Evolutionary conservation across 2,797 vertebrate genomes (phyloP), one percentile per base, ranked within the genome.

Genomic region (Glyptemys insculpta): DNA sequence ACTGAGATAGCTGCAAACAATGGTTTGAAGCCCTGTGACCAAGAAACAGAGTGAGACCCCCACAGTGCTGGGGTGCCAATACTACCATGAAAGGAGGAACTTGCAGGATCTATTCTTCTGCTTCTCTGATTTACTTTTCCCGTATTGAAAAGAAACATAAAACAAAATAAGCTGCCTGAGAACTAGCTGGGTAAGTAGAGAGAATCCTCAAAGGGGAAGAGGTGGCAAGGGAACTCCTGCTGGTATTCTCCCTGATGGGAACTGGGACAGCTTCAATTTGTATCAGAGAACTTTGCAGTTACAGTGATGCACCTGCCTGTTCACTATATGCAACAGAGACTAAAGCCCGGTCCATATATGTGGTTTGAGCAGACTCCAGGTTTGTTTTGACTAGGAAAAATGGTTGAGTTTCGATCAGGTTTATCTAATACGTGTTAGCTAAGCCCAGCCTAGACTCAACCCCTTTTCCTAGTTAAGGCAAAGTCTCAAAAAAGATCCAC

Each of bases 251-350:
- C 41, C 3, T 72, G 19, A 41, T 11, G 21, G 19, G n/a, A 72
- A 23, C 21, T 72, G 68, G 14, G 44, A 14, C 7, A 76, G 44
- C 41, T 47, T 78, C 25, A 49, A 37, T 25, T 68, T n/a, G 34
- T n/a, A 21, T 15, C 16, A 2, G 72, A 54, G 18, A 27, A 1
- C n/a, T 8, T 5, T 3, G 34, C 31, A 41, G 21, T 62, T 21
- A n/a, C 18, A 31, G 41, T 50, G 76, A 74, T 56, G 27, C 27
- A 27, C 23, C 80, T 82, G 44, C 82, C 65, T 74, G 14, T 83
- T 78, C 1, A 0, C 44, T 57, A 6, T 25, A 7, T 1, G 11
- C 8, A 9, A 25, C 83, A 1, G 0, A 4, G 16, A 5, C 49
- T 15, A 25, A 15, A 76, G 82, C 37, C n/a, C 8, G 4, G 68